Percentiles rank a stretch among this genome's conserved stretches.
Conservation (phyloP, 2,113 vertebrate genomes). For the Phylloscopus whistleri region DNA sequence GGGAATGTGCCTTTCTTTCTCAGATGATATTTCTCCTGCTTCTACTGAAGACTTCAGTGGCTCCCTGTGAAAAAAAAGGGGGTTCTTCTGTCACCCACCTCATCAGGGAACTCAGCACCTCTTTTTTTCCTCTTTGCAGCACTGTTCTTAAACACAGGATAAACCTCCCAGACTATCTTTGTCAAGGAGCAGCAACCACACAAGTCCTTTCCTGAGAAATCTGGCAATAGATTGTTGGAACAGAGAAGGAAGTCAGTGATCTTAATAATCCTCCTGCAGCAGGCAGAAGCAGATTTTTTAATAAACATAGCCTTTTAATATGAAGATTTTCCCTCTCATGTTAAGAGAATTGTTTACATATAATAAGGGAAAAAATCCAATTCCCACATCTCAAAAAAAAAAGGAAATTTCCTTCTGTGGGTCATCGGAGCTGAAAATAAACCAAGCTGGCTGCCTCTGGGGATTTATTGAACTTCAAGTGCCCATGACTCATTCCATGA, state of each 20-base stretch:
- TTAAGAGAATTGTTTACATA: neutral
- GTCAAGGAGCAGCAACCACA: neutral
- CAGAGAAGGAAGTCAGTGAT: neutral
- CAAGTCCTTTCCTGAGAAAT: neutral
- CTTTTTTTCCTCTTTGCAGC: neutral
- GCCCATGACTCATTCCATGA: neutral
- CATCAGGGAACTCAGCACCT: neutral
- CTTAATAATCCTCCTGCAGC: neutral
- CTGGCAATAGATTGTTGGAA: neutral
- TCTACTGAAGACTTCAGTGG: neutral
- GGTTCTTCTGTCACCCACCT: neutral
- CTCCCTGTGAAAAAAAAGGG: neutral
- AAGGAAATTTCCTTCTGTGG: neutral
- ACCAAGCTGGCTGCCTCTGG: neutral
- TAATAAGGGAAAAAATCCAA: neutral
- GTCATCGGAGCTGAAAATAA: constrained; percentile 41
- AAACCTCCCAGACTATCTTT: neutral
- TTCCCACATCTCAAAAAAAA: neutral
- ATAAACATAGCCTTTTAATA: neutral
- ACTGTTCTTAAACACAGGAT: neutral
- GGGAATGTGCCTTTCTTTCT: neutral
- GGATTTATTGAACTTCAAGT: constrained; percentile 23
- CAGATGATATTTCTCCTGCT: neutral
- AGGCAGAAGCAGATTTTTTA: neutral
- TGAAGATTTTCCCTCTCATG: neutral